Evolutionary conservation across 2,797 vertebrate genomes (phyloP), one percentile per base, ranked within the genome.

Genomic region (Gymnothorax javanicus): DNA sequence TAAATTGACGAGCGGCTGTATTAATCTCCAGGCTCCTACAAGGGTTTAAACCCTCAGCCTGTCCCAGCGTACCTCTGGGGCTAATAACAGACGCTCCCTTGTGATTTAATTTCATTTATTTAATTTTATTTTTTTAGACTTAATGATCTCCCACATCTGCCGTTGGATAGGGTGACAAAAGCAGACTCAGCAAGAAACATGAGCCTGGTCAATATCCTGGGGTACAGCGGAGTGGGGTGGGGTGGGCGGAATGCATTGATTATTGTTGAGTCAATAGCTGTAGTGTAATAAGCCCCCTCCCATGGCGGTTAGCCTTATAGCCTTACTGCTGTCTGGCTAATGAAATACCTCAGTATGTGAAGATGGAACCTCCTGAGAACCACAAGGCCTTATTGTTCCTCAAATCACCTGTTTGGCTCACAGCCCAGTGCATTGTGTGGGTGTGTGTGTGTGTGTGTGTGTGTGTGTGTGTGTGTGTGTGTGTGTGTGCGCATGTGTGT

Each of bases 301-400:
- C 57, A 59, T 25, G 0, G 56, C 54, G 81, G 81, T 58, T 59
- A 57, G 56, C 81, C 81, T 59, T 57, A 83, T 59, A 57, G 56
- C 81, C 81, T 59, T 57, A 59, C 81, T 25, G 25, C 56, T 59
- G 56, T 27, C 81, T 2, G 12, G 23, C 8, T 59, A 83, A 58
- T 83, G 57, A 83, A 83, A 83, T 83, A 59, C 54, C 81, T 58
- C 81, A 57, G 81, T 23, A 59, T 59, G 27, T 83, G 87, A 82
- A 85, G 86, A 20, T 52, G 0, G 3, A 33, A 59, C 33, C 62
- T 82, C 73, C 59, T 81, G 15, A 11, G 8, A 75, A 60, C 17
- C 82, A 85, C 82, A 91, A 90, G 90, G 58, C 69, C 79, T 67
- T 84, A 85, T 86, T 92, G 88, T 91, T 90, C 82, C 81, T 86